These are phyloP conservation scores for Sesamia nonagrioides DNA, from an alignment of 1,140 invertebrate species.

Conservation along the genomic window DNA sequence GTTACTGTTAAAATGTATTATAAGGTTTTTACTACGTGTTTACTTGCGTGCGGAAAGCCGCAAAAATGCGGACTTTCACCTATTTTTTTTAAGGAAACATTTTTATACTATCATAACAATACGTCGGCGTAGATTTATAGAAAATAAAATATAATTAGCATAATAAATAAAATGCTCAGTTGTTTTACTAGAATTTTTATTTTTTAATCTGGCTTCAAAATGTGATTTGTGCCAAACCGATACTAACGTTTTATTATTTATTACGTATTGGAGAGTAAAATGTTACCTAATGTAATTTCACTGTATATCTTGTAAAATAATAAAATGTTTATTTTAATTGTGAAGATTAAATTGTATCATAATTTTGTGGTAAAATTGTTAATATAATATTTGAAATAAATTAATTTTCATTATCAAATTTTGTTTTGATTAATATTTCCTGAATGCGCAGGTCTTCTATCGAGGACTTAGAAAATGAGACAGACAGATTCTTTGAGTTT, in stretches of 20 bases:
- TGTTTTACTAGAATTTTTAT: conserved; percentile 47
- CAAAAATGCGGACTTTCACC: conserved; percentile 6
- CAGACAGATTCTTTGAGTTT: no score
- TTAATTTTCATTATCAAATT: conserved; percentile 73
- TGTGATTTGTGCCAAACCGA: conserved; percentile 75
- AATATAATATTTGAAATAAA: conserved; percentile 78
- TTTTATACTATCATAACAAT: conserved; percentile 18
- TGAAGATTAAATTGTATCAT: conserved; percentile 70
- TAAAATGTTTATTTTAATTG: conserved; percentile 60
- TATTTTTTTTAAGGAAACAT: conserved; percentile 42
- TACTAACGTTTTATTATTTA: conserved; percentile 59
- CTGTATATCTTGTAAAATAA: conserved; percentile 73
- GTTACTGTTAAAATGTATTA: conserved; percentile 72
- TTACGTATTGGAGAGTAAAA: conserved; percentile 62
- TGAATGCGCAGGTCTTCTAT: no score
- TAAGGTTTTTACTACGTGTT: conserved; percentile 49
- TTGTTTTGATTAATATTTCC: conserved; percentile 30
- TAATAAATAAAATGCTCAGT: conserved; percentile 71
- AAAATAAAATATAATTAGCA: conserved; percentile 59
- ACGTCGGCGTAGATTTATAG: conserved; percentile 15
- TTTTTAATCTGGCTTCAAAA: conserved; percentile 56
- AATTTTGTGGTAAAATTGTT: conserved; percentile 74
- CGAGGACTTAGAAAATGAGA: no score
- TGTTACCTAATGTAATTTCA: conserved; percentile 70
- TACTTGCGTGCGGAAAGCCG: conserved; percentile 23